A percentile compares a stretch with the other conserved stretches of the same genome.
phyloP scores from a whole-genome alignment of 2,113 vertebrate genomes.

The Sigmodon hispidus region DNA sequence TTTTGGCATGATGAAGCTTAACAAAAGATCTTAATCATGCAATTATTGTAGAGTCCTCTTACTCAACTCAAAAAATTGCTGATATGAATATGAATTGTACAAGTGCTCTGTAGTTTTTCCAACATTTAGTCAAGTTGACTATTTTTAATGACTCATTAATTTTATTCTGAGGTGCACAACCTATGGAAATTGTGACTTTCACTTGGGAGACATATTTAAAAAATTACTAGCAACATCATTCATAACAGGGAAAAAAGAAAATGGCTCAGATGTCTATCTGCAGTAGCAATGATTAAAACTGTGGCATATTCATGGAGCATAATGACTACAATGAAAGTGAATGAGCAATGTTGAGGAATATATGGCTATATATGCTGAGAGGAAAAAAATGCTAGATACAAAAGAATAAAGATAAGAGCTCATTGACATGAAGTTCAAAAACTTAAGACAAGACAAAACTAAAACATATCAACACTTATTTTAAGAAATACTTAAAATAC shows the following conservation, averaged over 20 bases:
- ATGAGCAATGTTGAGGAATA: not conserved
- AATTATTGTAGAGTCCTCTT: not conserved
- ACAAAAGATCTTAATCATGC: not conserved
- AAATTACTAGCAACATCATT: not conserved
- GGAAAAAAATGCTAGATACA: not conserved
- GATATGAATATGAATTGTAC: not conserved
- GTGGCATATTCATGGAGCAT: not conserved
- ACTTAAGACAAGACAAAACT: not conserved
- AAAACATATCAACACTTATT: not conserved
- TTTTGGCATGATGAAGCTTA: not conserved
- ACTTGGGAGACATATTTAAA: not conserved
- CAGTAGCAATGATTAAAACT: not conserved
- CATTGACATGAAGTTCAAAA: not conserved
- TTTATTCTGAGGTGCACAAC: not conserved
- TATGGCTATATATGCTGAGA: not conserved
- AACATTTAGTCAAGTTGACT: not conserved
- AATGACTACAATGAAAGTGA: not conserved
- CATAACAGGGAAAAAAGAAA: not conserved
- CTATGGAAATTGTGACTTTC: not conserved
- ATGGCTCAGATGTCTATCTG: not conserved
- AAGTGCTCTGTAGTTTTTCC: not conserved
- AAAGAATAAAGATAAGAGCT: not conserved
- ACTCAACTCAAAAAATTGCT: not conserved
- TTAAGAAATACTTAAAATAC: conserved; percentile 25
- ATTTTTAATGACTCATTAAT: not conserved